These are phyloP conservation scores for Acanthopagrus latus DNA, from an alignment of 2,797 vertebrate genomes.

Conservation along the genomic window DNA sequence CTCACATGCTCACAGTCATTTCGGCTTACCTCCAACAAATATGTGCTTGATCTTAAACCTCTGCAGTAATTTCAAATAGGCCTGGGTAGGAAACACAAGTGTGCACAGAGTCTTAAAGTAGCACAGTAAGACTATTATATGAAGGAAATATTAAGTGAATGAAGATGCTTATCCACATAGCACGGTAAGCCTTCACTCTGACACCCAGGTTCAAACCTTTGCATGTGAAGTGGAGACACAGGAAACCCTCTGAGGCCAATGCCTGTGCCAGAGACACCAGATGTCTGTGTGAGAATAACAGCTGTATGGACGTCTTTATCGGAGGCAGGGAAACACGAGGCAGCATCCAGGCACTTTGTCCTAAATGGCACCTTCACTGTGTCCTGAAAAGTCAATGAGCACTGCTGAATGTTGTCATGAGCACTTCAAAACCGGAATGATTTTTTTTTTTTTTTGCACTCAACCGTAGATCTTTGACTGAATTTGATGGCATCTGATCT, in stretches of 20 bases:
- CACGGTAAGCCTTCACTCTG: conserved; percentile 89
- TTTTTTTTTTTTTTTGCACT: no score
- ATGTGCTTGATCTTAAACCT: conserved; percentile 85
- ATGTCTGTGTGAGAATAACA: conserved; percentile 90
- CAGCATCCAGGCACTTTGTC: conserved; percentile 86
- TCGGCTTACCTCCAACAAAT: conserved; percentile 90
- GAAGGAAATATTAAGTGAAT: no score
- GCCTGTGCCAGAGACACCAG: conserved; percentile 87
- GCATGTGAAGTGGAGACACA: conserved; percentile 94
- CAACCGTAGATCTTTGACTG: no score
- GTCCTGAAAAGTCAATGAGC: conserved; percentile 81
- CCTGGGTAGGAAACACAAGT: conserved; percentile 74
- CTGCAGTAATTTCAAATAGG: conserved; percentile 87
- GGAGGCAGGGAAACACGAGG: conserved; percentile 83
- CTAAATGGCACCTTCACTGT: conserved; percentile 90
- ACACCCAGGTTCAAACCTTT: conserved; percentile 91
- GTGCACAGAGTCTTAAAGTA: background rate
- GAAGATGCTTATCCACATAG: conserved; percentile 87
- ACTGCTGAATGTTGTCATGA: background rate
- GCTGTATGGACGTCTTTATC: conserved; percentile 73
- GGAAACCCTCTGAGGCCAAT: conserved; percentile 83
- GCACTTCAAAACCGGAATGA: no score
- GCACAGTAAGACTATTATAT: background rate
- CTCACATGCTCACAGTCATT: background rate
- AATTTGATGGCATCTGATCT: no score